Base-by-base conservation (phyloP, 2,797 vertebrate species). In the Enteromius unitaeniatus region DNA sequence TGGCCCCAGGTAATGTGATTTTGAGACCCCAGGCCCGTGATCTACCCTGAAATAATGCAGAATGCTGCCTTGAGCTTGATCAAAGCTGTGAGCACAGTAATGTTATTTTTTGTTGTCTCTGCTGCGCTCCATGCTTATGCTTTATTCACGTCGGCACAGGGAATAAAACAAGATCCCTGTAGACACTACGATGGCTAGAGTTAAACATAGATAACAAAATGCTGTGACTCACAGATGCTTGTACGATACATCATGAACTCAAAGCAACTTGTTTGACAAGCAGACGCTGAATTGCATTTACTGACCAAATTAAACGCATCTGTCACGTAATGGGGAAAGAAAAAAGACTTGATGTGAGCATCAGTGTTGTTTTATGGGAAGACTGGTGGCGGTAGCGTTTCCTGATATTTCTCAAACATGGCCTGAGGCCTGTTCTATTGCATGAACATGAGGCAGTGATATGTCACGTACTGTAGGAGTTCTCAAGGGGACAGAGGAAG, bases 31-130 rank as follows among this genome's bases (percentile, higher is more conserved):
- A 47, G 40, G 42, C 58, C 60, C 34, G 60, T 78, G 77, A 78
- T 78, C 82, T 90, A 78, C 80, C 73, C 84, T 86, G 78, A 85
- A 87, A 82, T 86, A 80, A 78, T 83, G 60, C 37, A 60, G 31
- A 79, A 81, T 58, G 26, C 51, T 72, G 40, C 68, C 47, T 79
- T 78, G 15, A 70, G 65, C 47, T 26, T 78, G 77, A 78, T 78
- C 77, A 78, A 78, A 78, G 77, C 77, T 13, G 60, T 15, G 26
- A 45, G 26, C 11, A 9, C 42, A 78, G 58, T 47, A 26, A 76
- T 76, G n/a, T 60, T 76, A 40, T 60, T 60, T 76, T 60, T 15
- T 40, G 21, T 60, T 60, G n/a, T 60, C 34, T 76, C 19, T 47
- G 40, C 62, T 79, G 42, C 78, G 64, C 51, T 70, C 53, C 31